Evolutionary conservation across 2,888 invertebrate species (phyloP).

Genomic region (Carpatolechia fugitivella): DNA sequence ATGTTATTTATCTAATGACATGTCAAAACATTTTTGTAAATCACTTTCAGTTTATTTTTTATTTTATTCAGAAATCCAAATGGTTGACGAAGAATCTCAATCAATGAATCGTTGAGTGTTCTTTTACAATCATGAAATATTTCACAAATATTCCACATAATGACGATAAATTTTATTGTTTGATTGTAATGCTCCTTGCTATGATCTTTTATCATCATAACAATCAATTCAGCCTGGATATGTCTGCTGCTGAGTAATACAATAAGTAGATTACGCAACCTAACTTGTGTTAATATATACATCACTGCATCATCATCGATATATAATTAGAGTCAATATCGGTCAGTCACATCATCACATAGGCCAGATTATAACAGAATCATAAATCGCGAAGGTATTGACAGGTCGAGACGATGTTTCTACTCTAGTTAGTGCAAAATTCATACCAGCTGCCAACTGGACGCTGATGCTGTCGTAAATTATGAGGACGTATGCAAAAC

Average conservation of each 20-base stretch:
- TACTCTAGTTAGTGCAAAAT: conserved; percentile 4
- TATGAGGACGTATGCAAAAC: not conserved
- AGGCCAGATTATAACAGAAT: not conserved
- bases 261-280: too few species aligned
- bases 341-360: not conserved
- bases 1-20: conserved; percentile 16
- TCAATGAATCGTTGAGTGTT: not conserved
- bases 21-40: conserved; percentile 14
- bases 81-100: not conserved
- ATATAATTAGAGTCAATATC: too few species aligned
- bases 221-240: too few species aligned
- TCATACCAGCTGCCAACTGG: not conserved
- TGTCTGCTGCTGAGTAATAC: too few species aligned
- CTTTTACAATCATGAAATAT: too few species aligned
- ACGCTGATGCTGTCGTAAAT: not conserved
- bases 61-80: not conserved
- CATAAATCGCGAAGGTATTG: not conserved
- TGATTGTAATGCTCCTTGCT: too few species aligned
- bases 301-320: too few species aligned
- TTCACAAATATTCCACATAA: too few species aligned
- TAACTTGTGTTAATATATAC: not conserved
- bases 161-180: too few species aligned
- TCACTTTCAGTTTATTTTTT: not conserved
- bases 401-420: conserved; percentile 13
- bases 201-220: too few species aligned